A percentile compares a stretch with the other conserved stretches of the same genome.
These are phyloP conservation scores for Pseudeuparius sepicola DNA, from an alignment of 2,888 invertebrate genomes.

Conservation along the genomic window DNA sequence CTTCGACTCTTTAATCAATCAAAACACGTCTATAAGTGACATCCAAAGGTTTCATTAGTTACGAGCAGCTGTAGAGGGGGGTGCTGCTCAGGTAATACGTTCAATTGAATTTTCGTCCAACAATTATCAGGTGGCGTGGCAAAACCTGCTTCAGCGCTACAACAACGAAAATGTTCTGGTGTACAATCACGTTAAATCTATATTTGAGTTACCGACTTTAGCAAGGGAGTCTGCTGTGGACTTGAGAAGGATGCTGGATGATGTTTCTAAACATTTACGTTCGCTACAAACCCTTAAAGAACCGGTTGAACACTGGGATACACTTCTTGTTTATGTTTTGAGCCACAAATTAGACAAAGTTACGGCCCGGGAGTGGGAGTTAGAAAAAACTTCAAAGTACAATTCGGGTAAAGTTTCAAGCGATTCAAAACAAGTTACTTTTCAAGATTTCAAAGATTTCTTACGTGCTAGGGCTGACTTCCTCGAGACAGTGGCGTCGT, in stretches of 20 bases:
- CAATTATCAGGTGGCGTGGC: slow-evolving; percentile 5
- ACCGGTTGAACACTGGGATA: slow-evolving; percentile 4
- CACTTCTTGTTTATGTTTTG: slow-evolving; percentile 4
- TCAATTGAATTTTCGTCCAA: slow-evolving; percentile 3
- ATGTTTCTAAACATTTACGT: slow-evolving; percentile 5
- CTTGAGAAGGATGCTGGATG: slow-evolving; percentile 5
- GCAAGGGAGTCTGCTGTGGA: slow-evolving; percentile 3
- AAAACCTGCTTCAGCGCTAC: slow-evolving; percentile 4
- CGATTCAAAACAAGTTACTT: too few species aligned
- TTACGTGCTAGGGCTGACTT: too few species aligned
- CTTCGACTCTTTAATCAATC: slow-evolving; percentile 5
- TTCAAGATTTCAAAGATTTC: too few species aligned
- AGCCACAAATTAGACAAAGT: slow-evolving; percentile 1
- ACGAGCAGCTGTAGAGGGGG: slow-evolving; percentile 2
- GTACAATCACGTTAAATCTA: slow-evolving; percentile 7
- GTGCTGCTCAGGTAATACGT: slow-evolving; percentile 3
- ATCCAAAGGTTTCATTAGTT: slow-evolving; percentile 7
- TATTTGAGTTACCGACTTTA: slow-evolving; percentile 3
- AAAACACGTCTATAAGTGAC: not conserved
- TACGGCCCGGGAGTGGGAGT: slow-evolving; percentile 5
- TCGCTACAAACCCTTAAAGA: not conserved
- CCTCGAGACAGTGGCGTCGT: too few species aligned
- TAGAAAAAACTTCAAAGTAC: slow-evolving; percentile 8
- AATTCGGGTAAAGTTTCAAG: too few species aligned
- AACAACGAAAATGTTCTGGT: not conserved